Percentiles rank a stretch among this genome's conserved stretches.
Evolutionary conservation across 2,797 vertebrate species (phyloP).

Genomic region (Yasuhikotakia modesta): DNA sequence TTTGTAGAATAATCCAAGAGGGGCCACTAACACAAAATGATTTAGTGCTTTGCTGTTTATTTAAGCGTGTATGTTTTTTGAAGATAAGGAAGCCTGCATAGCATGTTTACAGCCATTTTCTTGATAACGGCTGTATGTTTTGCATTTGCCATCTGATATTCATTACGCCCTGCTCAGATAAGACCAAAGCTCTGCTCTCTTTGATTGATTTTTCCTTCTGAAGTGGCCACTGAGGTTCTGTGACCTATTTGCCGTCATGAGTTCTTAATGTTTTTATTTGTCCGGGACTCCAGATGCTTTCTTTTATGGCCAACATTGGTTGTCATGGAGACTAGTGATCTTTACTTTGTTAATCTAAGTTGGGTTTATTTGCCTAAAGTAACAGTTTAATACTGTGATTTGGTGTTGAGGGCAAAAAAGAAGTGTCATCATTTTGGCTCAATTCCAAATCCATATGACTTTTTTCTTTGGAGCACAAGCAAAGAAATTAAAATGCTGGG

Average conservation of each 20-base stretch:
- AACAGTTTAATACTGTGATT: not conserved
- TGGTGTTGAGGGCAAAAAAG: not conserved
- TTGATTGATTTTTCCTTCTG: conserved; percentile 16
- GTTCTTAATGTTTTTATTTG: conserved; percentile 18
- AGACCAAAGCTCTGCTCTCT: not conserved
- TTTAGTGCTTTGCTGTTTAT: conserved; percentile 6
- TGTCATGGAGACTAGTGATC: conserved; percentile 32
- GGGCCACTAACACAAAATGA: not conserved
- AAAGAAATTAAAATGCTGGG: no score
- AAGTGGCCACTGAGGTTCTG: conserved; percentile 18
- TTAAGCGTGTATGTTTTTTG: not conserved
- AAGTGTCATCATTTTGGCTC: no score
- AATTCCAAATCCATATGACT: no score
- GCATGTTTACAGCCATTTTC: not conserved
- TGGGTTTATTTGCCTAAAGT: conserved; percentile 1
- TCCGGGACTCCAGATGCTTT: conserved; percentile 9
- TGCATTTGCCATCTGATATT: conserved; percentile 20
- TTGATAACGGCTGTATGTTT: conserved; percentile 2
- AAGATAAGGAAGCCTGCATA: not conserved
- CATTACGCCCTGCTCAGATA: conserved; percentile 4
- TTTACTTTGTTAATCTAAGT: conserved; percentile 26
- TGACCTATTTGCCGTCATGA: conserved; percentile 41
- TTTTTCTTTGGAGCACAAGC: no score
- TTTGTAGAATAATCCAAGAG: not conserved
- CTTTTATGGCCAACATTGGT: conserved; percentile 9